A percentile compares a stretch with the other conserved stretches of the same genome.
These are phyloP conservation scores for Callyntrura guangdongensis DNA, from an alignment of 2,888 invertebrate species.

Conservation along the genomic window DNA sequence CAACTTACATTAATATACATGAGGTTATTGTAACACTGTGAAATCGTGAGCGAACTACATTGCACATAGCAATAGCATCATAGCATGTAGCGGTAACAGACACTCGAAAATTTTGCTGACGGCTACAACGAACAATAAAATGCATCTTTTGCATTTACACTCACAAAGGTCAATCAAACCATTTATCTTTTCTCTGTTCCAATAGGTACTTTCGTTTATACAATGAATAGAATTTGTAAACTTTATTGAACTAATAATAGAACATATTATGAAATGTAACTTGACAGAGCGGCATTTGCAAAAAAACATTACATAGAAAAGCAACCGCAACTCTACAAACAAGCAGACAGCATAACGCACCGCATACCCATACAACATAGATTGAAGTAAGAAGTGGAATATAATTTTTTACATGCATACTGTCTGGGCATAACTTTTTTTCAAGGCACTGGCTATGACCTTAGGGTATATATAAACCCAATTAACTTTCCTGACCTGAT, in stretches of 20 bases:
- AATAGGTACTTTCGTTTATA: neutral
- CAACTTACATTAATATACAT: slow-evolving; percentile 16
- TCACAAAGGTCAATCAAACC: slow-evolving; percentile 17
- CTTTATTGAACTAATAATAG: neutral
- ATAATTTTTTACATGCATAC: no score
- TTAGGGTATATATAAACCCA: no score
- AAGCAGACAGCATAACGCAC: no score
- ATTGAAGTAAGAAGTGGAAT: no score
- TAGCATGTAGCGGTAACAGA: neutral
- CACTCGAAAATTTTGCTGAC: slow-evolving; percentile 12
- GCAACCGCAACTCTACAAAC: no score
- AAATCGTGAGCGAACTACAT: neutral
- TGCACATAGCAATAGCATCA: neutral
- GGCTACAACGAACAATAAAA: slow-evolving; percentile 13
- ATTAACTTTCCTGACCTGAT: no score
- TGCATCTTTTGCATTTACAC: slow-evolving; percentile 19
- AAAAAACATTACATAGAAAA: no score
- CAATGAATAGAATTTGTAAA: neutral
- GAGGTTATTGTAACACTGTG: neutral
- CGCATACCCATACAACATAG: no score
- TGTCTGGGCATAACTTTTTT: no score
- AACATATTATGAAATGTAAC: no score
- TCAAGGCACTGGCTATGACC: no score
- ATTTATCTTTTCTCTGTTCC: slow-evolving; percentile 13
- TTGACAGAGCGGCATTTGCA: no score